Conservation (phyloP, 2,113 vertebrate genomes). For the human (Homo sapiens) region GRCh38 chr7:13385001-13385500, state of each 20-base stretch:
- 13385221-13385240: not conserved
- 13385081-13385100: not conserved
- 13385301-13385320: not conserved
- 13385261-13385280: not conserved
- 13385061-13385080: not conserved
- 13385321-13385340: not conserved
- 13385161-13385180: not conserved
- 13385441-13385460: not conserved
- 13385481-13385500: not conserved
- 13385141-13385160: not conserved
- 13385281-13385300: not conserved
- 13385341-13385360: not conserved
- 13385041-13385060: not conserved
- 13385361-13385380: not conserved
- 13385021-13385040: not conserved
- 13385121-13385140: not conserved
- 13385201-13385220: not conserved
- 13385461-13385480: not conserved
- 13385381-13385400: not conserved
- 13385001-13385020: not conserved
- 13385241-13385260: not conserved
- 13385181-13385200: not conserved
- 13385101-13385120: not conserved
- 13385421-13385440: not conserved
- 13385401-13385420: not conserved